Base-by-base conservation (phyloP, 2,797 vertebrate genomes). In the Cossypha caffra region DNA sequence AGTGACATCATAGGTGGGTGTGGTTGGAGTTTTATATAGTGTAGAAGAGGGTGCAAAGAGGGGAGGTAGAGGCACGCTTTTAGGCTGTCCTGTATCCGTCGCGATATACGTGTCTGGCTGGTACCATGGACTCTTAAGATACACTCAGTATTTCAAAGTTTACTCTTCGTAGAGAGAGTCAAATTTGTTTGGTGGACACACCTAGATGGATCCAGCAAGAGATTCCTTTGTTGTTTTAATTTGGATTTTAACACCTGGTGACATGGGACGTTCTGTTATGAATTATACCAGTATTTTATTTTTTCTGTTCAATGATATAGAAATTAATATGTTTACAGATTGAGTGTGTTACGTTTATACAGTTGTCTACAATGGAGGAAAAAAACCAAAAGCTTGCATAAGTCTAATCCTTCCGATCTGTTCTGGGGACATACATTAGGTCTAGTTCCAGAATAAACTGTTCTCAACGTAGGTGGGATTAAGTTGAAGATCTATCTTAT, bases 1-100 rank as follows among this genome's bases (percentile, higher is more conserved):
- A 48, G 72, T 97, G 97, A 97, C 96, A 95, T 96, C 95, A 96
- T 67, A 42, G 83, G 93, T 94, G 95, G 95, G 96, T 91, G 95
- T 95, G 94, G 91, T 86, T 76, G 93, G 33, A 26, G 80, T 95
- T 96, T 97, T 92, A 89, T 88, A 18, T 16, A 51, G 69, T 91
- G 88, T 88, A 43, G 62, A 47, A 75, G 43, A 91, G 91, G 69
- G 93, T 80, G 37, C 87, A 33, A 67, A 31, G 67, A 31, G 7
- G 48, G 55, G 38, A 67, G 84, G 84, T 92, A 54, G 52, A 43
- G 73, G 24, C 48, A 20, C 5, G 5, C 38, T 38, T 40, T 59
- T 50, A 9, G 63, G 2, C 13, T 58, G 0, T 26, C 52, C 31
- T 25, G 0, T 31, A 1, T 23, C 37, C 7, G 1, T 17, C 8